Evolutionary conservation across 1,140 invertebrate genomes (phyloP).

Genomic region (Drosophila ambigua): DNA sequence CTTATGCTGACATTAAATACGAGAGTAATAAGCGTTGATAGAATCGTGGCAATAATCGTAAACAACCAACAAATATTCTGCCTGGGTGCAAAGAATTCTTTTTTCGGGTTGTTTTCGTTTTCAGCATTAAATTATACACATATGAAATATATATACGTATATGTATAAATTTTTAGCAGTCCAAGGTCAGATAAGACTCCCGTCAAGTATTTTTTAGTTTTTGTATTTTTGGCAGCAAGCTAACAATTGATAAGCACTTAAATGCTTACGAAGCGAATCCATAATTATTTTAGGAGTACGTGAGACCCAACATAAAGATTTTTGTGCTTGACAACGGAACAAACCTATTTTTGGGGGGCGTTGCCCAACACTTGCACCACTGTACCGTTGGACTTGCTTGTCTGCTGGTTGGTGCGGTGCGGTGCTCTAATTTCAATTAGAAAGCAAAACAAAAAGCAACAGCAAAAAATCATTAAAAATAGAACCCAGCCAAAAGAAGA

Average conservation of each 20-base stretch:
- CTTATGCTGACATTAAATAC: neutral
- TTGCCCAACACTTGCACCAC: constrained; percentile 40
- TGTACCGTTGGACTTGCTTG: constrained; percentile 32
- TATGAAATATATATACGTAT: neutral
- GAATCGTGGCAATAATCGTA: constrained; percentile 53
- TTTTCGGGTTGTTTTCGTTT: constrained; percentile 39
- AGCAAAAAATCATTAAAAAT: constrained; percentile 71
- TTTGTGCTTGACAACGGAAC: constrained; percentile 40
- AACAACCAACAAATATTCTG: constrained; percentile 39
- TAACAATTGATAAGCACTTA: constrained; percentile 42
- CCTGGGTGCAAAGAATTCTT: constrained; percentile 26
- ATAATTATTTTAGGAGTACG: constrained; percentile 27
- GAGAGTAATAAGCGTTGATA: neutral
- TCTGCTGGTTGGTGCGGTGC: constrained; percentile 21
- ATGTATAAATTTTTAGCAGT: neutral
- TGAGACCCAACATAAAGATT: constrained; percentile 23
- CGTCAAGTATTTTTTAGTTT: constrained; percentile 30
- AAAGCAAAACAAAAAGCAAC: constrained; percentile 63
- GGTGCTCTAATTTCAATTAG: constrained; percentile 52
- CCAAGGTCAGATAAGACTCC: constrained; percentile 55
- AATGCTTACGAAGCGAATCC: constrained; percentile 33
- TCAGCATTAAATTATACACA: constrained; percentile 12
- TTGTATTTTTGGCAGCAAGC: constrained; percentile 4
- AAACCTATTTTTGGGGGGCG: constrained; percentile 7
- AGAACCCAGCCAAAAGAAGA: constrained; percentile 46